Percentiles rank a stretch among this genome's conserved stretches.
Conservation (phyloP, 2,113 vertebrate species). For the Lophura nycthemera region DNA sequence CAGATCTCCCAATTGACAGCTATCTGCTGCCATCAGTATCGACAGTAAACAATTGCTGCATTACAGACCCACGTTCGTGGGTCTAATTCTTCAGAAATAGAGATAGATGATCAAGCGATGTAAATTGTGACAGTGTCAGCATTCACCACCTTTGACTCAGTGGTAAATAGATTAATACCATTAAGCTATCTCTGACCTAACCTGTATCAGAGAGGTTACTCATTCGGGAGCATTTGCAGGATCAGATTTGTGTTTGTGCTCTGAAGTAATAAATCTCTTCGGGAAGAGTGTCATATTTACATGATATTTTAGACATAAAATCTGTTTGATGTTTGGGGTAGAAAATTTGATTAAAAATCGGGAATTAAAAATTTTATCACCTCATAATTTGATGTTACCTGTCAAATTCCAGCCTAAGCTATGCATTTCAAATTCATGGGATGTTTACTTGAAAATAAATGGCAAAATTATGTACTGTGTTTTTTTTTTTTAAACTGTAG, state of each 20-base stretch:
- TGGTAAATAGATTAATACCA: background rate
- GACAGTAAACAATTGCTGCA: background rate
- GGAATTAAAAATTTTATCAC: slow-evolving; percentile 72
- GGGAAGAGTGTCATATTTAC: slow-evolving; percentile 32
- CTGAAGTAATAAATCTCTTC: slow-evolving; percentile 29
- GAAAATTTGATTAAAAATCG: slow-evolving; percentile 66
- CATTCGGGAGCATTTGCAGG: background rate
- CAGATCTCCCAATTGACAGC: background rate
- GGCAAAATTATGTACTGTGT: slow-evolving; percentile 1
- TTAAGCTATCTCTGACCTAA: background rate
- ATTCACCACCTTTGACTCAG: background rate
- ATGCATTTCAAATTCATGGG: slow-evolving; percentile 64
- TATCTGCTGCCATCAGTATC: background rate
- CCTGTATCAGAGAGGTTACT: background rate
- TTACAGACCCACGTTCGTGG: background rate
- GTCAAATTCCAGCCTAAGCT: slow-evolving; percentile 52
- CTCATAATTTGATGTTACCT: slow-evolving; percentile 65
- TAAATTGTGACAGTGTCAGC: background rate
- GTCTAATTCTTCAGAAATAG: background rate
- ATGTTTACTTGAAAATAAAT: slow-evolving; percentile 69
- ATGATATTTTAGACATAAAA: slow-evolving; percentile 54
- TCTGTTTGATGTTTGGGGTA: slow-evolving; percentile 52
- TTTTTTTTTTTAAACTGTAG: background rate
- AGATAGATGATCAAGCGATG: background rate
- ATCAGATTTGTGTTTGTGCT: slow-evolving; percentile 23